Conservation (phyloP, 2,888 invertebrate species). For the Dicycla oo region DNA sequence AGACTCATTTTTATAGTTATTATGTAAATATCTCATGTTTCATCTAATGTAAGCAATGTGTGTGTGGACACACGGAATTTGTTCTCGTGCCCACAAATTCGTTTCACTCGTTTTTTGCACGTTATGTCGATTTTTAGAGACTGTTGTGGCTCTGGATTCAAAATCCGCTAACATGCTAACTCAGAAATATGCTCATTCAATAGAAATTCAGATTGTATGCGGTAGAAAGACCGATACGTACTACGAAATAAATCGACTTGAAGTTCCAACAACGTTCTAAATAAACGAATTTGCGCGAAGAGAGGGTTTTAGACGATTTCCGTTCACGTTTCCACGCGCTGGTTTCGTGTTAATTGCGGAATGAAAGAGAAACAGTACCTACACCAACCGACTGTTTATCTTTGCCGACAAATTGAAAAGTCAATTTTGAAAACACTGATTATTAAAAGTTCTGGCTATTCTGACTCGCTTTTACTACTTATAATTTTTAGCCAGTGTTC, state of each 20-base stretch:
- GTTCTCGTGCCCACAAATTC: conserved; percentile 29
- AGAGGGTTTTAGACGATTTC: conserved; percentile 34
- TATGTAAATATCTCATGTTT: conserved; percentile 48
- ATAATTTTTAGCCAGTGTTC: neutral
- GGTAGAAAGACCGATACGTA: conserved; percentile 23
- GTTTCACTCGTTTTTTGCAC: conserved; percentile 14
- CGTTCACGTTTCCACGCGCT: conserved; percentile 25
- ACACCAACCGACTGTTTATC: conserved; percentile 17
- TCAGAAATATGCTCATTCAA: conserved; percentile 39
- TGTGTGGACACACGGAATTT: conserved; percentile 32
- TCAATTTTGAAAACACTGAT: conserved; percentile 1
- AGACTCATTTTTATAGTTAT: conserved; percentile 34
- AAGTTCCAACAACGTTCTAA: conserved; percentile 52
- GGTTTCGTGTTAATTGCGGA: conserved; percentile 33
- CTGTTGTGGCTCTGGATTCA: conserved; percentile 13
- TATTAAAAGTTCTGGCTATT: neutral
- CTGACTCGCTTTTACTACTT: neutral
- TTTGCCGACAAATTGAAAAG: conserved; percentile 11
- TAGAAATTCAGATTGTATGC: conserved; percentile 21
- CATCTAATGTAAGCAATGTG: conserved; percentile 45
- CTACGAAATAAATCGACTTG: conserved; percentile 41
- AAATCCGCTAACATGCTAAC: conserved; percentile 26
- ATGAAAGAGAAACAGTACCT: conserved; percentile 36
- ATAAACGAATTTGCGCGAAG: conserved; percentile 47
- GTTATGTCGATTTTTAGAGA: conserved; percentile 30